phyloP scores from a whole-genome alignment of 2,113 vertebrate species.

The Salvelinus namaycush region DNA sequence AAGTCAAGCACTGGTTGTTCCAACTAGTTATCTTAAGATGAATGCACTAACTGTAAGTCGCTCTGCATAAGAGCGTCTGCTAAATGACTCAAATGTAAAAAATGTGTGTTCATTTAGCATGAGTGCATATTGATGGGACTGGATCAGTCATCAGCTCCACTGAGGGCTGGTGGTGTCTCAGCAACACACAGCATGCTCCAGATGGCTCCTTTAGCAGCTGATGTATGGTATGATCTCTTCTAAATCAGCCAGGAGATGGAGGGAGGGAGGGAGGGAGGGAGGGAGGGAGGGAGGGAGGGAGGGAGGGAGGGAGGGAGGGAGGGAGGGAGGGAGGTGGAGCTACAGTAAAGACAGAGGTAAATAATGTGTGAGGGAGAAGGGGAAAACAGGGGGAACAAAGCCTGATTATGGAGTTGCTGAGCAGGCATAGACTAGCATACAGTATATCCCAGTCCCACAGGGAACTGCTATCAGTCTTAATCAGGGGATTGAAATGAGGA shows the following conservation, averaged over 20 bases:
- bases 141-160: neutral
- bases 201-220: slow-evolving; percentile 39
- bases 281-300: neutral
- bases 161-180: no score
- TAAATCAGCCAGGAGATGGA: slow-evolving; percentile 39
- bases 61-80: no score
- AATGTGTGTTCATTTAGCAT: neutral
- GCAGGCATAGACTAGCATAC: neutral
- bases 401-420: neutral
- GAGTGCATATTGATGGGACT: neutral
- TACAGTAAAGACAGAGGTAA: neutral
- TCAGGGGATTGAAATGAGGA: neutral
- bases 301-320: neutral
- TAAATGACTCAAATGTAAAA: no score
- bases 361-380: neutral
- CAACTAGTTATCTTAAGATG: no score
- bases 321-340: neutral
- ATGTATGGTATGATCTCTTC: slow-evolving; percentile 43
- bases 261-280: neutral
- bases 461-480: neutral
- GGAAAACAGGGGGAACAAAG: neutral
- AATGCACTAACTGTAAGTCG: no score
- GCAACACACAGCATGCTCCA: slow-evolving; percentile 17
- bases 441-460: neutral
- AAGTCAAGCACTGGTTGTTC: no score